A percentile compares a stretch with the other conserved stretches of the same genome.
Evolutionary conservation across 2,113 vertebrate genomes (phyloP).

Genomic region (Empidonax traillii): DNA sequence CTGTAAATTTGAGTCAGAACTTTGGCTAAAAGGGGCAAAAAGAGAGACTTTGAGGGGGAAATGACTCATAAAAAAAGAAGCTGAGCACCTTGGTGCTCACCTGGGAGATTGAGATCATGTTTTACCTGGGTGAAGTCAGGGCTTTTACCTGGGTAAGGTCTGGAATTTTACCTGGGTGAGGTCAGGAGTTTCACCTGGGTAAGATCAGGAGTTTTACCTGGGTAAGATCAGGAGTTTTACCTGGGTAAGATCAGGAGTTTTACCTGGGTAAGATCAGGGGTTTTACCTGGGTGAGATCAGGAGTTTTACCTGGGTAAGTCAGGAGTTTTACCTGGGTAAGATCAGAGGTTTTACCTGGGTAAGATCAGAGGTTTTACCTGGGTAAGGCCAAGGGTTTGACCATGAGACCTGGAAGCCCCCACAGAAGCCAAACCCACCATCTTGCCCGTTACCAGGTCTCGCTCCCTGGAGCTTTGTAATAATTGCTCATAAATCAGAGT

Average conservation of each 20-base stretch:
- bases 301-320: too few relatives aligned
- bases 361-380: too few relatives aligned
- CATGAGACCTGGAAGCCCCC: background rate
- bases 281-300: background rate
- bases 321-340: too few relatives aligned
- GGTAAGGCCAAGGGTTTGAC: background rate
- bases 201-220: background rate
- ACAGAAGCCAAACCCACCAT: background rate
- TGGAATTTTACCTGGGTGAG: background rate
- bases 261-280: rapidly evolving
- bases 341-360: too few relatives aligned
- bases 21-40: background rate
- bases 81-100: background rate
- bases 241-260: rapidly evolving
- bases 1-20: background rate
- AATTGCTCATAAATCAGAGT: background rate
- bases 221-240: rapidly evolving
- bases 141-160: background rate
- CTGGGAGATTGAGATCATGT: background rate
- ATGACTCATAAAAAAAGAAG: background rate
- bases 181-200: background rate
- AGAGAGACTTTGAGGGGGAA: too few relatives aligned
- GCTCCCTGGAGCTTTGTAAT: rapidly evolving
- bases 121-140: background rate
- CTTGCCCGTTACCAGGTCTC: background rate